Percentiles rank a stretch among this genome's conserved stretches.
These are phyloP conservation scores for Damaliscus lunatus DNA, from an alignment of 2,113 vertebrate genomes.

Conservation along the genomic window DNA sequence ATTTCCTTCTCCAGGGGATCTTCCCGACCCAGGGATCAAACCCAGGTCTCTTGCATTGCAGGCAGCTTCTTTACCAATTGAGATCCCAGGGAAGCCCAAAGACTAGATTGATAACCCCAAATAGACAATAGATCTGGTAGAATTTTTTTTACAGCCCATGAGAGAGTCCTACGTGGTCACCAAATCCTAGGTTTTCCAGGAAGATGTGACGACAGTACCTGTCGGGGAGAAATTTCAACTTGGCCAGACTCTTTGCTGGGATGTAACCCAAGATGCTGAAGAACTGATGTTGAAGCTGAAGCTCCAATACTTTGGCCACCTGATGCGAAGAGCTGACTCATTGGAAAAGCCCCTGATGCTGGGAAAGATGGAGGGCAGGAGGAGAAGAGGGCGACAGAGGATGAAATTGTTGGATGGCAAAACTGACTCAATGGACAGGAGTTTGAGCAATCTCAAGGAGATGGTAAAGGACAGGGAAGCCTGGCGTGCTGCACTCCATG, in stretches of 20 bases:
- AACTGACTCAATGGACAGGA: neutral
- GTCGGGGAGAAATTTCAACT: neutral
- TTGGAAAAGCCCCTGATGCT: neutral
- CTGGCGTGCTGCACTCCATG: neutral
- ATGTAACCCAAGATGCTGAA: neutral
- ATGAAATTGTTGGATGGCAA: neutral
- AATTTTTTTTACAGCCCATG: neutral
- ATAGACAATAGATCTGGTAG: neutral
- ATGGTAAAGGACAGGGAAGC: neutral
- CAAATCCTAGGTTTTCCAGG: neutral
- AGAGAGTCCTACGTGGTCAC: neutral
- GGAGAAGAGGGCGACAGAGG: neutral
- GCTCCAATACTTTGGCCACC: neutral
- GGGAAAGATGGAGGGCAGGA: neutral
- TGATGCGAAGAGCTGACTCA: neutral
- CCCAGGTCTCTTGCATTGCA: neutral
- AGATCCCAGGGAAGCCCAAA: neutral
- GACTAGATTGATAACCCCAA: neutral
- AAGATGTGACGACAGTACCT: neutral
- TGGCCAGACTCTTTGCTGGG: neutral
- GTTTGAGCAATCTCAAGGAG: neutral
- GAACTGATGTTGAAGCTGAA: neutral
- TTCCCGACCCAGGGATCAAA: neutral
- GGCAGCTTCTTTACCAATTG: neutral
- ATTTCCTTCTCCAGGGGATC: neutral